Evolutionary conservation across 2,797 vertebrate genomes (phyloP), one percentile per base, ranked within the genome.

Genomic region (Pseudomugil gertrudae): DNA sequence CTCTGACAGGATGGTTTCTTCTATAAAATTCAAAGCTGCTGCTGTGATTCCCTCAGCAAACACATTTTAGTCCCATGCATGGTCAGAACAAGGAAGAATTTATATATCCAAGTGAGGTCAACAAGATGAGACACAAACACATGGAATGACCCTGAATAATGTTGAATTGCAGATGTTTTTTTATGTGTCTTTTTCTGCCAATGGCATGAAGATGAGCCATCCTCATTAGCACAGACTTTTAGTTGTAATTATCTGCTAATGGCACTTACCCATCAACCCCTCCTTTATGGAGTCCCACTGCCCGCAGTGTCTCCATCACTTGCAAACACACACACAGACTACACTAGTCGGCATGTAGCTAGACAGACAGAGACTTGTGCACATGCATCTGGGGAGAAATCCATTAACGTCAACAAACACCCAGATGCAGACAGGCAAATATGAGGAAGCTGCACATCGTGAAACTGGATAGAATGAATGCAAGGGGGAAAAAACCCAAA

Each of bases 241-340:
- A 87, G 84, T 80, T 64, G 66, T 87, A 89, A 91, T 92, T 89
- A 89, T 90, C 83, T 69, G 63, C 66, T 90, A 87, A 87, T 89
- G 87, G 89, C 80, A 85, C 86, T 88, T 84, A 83, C 82, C 85
- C 83, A 78, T 88, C 85, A 79, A 65, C 79, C 81, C 74, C 83
- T 84, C 80, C 81, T 86, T 70, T 61, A n/a, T 68, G 30, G 59
- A 76, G 83, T 81, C 68, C 63, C 56, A 56, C 48, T 47, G 76
- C 66, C 74, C 9, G n/a, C 65, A 63, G n/a, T 4, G 21, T 19
- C 54, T 33, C 68, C 30, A 14, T 24, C 15, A 40, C 17, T 40
- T 40, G 38, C 38, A 40, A 7, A 40, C 38, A 57, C 26, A 27
- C 0, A 50, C 14, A 60, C 29, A 57, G n/a, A 7, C 60, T 23